Evolutionary conservation across 2,113 vertebrate genomes (phyloP), one percentile per base, ranked within the genome.

Genomic region (Lepidothrix coronata): DNA sequence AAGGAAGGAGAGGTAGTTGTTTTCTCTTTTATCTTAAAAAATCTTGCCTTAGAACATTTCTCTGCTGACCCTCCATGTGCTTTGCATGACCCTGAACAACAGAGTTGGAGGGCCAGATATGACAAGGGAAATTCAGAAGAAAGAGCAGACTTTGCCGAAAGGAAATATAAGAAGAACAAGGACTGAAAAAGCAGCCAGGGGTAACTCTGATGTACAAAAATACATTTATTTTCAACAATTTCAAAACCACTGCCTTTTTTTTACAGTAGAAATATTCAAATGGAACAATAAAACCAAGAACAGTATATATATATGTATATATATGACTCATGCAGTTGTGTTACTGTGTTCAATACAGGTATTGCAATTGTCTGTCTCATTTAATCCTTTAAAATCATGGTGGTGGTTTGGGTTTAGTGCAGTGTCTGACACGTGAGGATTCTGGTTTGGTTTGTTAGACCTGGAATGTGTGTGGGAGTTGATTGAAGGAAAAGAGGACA

Each of bases 191-290:
- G 94, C 89, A 97, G 77, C 41, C 95, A 91, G 24, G 41, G 72
- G 77, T 94, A 97, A 87, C 93, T 96, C 94, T 98, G 98, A 99
- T 99, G 98, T 99, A 99, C 98, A 99, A 99, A 99, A 99, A 99
- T 99, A 99, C 99, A 99, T 99, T 99, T 99, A 99, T 99, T 99
- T 99, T 98, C 99, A 99, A 99, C 99, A 98, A 99, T 99, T 99
- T 99, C 98, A 99, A 99, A 99, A 99, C 98, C 99, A 99, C 99
- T 99, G 98, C 98, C 98, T 98, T 98, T 98, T n/a, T 89, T 98
- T 98, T 98, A 98, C 98, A 98, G 98, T 99, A 99, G 98, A 99
- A 99, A 99, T 99, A 99, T 98, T 97, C 98, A 99, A 99, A 98
- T 99, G 98, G 97, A 99, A 98, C 98, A 98, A 98, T 98, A 98